Conservation (phyloP, 2,888 invertebrate species). For the Lagria hirta region DNA sequence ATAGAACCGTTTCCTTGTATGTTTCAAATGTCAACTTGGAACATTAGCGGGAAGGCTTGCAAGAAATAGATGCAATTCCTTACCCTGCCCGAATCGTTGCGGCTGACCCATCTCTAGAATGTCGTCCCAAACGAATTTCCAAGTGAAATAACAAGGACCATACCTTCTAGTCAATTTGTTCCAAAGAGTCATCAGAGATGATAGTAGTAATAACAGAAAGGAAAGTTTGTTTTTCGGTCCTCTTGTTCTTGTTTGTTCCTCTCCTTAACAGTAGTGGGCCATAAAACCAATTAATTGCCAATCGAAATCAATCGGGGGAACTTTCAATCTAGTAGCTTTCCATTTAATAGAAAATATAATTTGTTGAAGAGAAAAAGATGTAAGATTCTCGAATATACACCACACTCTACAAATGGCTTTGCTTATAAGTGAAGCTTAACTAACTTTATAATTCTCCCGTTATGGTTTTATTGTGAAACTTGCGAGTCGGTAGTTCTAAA, state of each 20-base stretch:
- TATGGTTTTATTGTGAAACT: constrained; percentile 25
- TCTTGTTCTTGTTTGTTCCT: constrained; percentile 8
- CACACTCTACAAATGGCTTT: constrained; percentile 15
- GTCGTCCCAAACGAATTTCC: constrained; percentile 23
- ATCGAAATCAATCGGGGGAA: constrained; percentile 11
- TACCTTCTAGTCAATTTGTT: constrained; percentile 19
- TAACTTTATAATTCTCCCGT: constrained; percentile 25
- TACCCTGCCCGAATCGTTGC: constrained; percentile 30
- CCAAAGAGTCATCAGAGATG: constrained; percentile 22
- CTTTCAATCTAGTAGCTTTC: not conserved
- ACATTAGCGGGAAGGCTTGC: constrained; percentile 15
- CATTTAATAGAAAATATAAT: not conserved
- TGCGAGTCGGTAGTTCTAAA: constrained; percentile 23
- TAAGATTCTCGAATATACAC: not conserved
- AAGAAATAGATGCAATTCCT: constrained; percentile 32
- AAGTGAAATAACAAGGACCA: constrained; percentile 33
- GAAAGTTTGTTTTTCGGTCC: constrained; percentile 15
- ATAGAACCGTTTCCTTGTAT: constrained; percentile 8
- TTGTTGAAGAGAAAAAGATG: no score
- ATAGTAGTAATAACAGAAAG: no score
- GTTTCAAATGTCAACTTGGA: constrained; percentile 14
- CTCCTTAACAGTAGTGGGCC: constrained; percentile 9
- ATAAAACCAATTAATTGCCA: constrained; percentile 11
- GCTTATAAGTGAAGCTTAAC: constrained; percentile 22
- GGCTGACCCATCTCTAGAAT: constrained; percentile 31